Conservation (phyloP, 2,888 invertebrate species). For the Bombylius major region DNA sequence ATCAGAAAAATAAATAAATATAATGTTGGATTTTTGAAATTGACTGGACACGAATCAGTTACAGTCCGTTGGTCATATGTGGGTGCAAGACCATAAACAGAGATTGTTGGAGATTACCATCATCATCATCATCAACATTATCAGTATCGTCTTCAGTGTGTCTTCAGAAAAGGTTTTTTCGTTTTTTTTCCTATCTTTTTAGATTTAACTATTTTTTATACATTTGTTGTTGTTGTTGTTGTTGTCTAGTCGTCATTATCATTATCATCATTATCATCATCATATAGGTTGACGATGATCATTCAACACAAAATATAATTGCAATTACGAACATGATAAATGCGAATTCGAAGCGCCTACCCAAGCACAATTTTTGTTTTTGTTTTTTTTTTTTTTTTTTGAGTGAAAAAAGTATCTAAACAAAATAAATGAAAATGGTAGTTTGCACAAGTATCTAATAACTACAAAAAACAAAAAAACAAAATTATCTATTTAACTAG, state of each 20-base stretch:
- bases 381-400: too few relatives aligned
- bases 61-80: conserved; percentile 12
- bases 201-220: too few relatives aligned
- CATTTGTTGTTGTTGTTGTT: neutral
- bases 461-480: too few relatives aligned
- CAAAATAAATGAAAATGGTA: too few relatives aligned
- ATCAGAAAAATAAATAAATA: neutral
- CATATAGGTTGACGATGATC: too few relatives aligned
- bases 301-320: conserved; percentile 6
- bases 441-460: too few relatives aligned
- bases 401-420: too few relatives aligned
- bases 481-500: too few relatives aligned
- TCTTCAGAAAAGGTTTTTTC: neutral
- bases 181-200: too few relatives aligned
- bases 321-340: conserved; percentile 14
- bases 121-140: conserved; percentile 8
- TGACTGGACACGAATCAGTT: conserved; percentile 14
- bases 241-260: neutral
- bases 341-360: conserved; percentile 12
- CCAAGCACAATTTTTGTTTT: neutral
- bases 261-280: conserved; percentile 1
- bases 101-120: conserved; percentile 7
- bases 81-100: conserved; percentile 12
- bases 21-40: neutral
- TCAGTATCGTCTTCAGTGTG: neutral